phyloP scores from a whole-genome alignment of 2,113 vertebrate genomes.

The Synodontis membranacea region DNA sequence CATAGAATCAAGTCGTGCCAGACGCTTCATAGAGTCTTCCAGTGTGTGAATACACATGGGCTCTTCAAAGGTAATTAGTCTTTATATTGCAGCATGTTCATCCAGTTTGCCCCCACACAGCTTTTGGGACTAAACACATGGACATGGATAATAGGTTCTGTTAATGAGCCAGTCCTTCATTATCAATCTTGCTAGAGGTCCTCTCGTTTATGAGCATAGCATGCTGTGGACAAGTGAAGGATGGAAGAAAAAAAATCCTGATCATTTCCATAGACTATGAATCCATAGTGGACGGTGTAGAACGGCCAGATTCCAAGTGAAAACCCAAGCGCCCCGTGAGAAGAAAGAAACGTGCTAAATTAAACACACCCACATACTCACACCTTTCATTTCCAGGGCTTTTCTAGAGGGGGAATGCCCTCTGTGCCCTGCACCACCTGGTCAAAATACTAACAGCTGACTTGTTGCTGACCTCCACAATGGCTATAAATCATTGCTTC shows the following conservation, averaged over 20 bases:
- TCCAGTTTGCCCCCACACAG: constrained; percentile 70
- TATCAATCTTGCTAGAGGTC: constrained; percentile 76
- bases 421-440: constrained; percentile 75
- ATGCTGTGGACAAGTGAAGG: constrained; percentile 67
- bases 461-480: constrained; percentile 69
- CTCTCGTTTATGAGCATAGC: constrained; percentile 63
- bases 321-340: constrained; percentile 57
- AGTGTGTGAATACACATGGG: constrained; percentile 64
- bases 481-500: constrained; percentile 67
- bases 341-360: constrained; percentile 61
- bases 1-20: constrained; percentile 59
- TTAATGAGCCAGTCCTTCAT: constrained; percentile 82
- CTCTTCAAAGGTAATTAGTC: constrained; percentile 79
- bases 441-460: constrained; percentile 77
- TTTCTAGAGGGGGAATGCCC: constrained; percentile 67
- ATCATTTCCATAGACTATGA: constrained; percentile 37
- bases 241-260: constrained; percentile 57
- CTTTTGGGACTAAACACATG: constrained; percentile 74
- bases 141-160: constrained; percentile 80
- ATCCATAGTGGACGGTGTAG: constrained; percentile 58
- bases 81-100: constrained; percentile 77
- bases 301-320: constrained; percentile 58
- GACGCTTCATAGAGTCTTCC: constrained; percentile 63
- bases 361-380: constrained; percentile 47
- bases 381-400: constrained; percentile 54